Base-by-base conservation (phyloP, 2,888 invertebrate species). In the Xanthia togata region DNA sequence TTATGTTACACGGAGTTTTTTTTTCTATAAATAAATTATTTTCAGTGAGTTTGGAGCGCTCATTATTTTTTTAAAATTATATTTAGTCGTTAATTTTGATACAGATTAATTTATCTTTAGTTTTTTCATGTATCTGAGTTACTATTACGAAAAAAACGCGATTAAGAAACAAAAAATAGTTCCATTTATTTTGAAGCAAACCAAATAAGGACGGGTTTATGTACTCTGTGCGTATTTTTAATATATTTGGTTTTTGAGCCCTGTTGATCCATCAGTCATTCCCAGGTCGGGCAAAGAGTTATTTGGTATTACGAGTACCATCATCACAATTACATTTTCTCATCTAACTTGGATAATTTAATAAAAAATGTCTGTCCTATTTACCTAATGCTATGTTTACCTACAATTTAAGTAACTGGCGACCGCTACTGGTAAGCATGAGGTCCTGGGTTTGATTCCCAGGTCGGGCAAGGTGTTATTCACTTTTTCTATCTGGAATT, bases 61-160 rank as follows among this genome's bases (percentile, higher is more conserved):
- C 82, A 82, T 82, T 77, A 82, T 77, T 82, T 79, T 82, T 64
- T 70, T 55, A 78, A n/a, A n/a, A 65, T 65, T 14, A 14, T 62
- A 63, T 41, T 50, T 20, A 53, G 57, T 73, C 41, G 26, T 81
- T 59, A 59, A 47, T 41, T 9, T 74, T 50, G 31, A 60, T 31
- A 50, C 31, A 20, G 17, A 23, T 17, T 9, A 0, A 55, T 75
- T 53, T 23, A 26, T 68, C 9, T 38, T 26, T 4, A 5, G 17
- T n/a, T 20, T 41, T 79, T 47, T 55, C 11, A 23, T 26, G n/a
- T 0, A 73, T 6, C 6, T 73, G 57, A 26, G 6, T 9, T 47
- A 23, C 12, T 1, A 23, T 23, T n/a, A n/a, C n/a, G n/a, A n/a
- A n/a, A n/a, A n/a, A n/a, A n/a, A 6, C 2, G 4, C 0, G 41